phyloP scores from a whole-genome alignment of 2,797 vertebrate species.

The Alcedo quadribrachys region DNA sequence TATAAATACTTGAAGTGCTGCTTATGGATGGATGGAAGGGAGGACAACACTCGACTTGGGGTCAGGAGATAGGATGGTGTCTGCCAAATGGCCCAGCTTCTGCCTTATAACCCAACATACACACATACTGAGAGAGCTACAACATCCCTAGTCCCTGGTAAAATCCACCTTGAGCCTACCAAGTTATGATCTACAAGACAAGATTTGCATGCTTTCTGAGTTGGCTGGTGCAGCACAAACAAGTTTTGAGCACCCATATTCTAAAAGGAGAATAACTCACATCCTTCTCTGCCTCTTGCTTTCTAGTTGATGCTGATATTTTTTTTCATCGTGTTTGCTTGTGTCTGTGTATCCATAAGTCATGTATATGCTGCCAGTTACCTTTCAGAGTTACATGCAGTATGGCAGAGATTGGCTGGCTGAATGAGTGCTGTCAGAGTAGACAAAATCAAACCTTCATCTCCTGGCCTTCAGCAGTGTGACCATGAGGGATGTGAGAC shows the following conservation, averaged over 20 bases:
- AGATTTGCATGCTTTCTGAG: neutral
- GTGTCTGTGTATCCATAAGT: neutral
- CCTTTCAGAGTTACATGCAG: neutral
- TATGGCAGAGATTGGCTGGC: neutral
- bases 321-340: neutral
- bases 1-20: neutral
- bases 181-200: neutral
- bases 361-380: neutral
- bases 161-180: neutral
- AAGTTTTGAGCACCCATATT: neutral
- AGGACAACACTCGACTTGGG: neutral
- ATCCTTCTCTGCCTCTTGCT: neutral
- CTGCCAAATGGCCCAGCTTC: neutral
- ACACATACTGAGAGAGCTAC: neutral
- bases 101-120: neutral
- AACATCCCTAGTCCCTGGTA: neutral
- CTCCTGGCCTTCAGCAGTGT: neutral
- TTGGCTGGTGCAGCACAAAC: neutral
- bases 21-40: neutral
- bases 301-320: neutral
- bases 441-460: neutral
- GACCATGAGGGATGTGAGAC: neutral
- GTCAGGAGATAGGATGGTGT: neutral
- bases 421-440: neutral
- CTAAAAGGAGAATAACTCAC: neutral